Percentiles rank a stretch among this genome's conserved stretches.
Evolutionary conservation across 2,797 vertebrate species (phyloP).

Genomic region (Helarctos malayanus): DNA sequence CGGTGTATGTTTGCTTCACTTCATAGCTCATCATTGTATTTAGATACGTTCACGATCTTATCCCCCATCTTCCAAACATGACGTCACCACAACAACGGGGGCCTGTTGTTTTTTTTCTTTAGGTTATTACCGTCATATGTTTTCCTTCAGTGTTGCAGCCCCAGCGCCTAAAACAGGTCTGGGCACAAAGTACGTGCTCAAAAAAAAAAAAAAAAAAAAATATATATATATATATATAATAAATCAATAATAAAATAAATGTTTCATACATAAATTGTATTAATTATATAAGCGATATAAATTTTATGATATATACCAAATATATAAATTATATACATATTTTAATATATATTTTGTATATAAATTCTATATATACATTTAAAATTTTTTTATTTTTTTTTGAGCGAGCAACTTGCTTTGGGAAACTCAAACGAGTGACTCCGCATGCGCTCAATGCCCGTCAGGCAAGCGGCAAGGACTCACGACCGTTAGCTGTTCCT

Average conservation of each 20-base stretch:
- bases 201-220: background rate
- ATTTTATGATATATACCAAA: background rate
- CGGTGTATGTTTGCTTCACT: background rate
- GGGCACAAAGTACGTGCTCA: background rate
- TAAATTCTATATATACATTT: too few species aligned
- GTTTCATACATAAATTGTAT: too few species aligned
- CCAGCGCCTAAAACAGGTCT: background rate
- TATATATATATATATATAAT: background rate
- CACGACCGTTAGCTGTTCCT: rapidly evolving
- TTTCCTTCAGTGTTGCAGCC: background rate
- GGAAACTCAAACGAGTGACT: background rate
- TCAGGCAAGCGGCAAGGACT: background rate
- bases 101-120: background rate
- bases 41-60: background rate
- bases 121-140: background rate
- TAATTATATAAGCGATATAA: background rate
- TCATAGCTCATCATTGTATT: background rate
- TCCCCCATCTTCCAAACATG: background rate
- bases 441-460: background rate
- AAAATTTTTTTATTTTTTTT: background rate
- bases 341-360: too few species aligned
- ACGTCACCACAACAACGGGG: background rate
- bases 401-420: background rate
- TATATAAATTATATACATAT: background rate
- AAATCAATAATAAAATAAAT: background rate